A percentile compares a stretch with the other conserved stretches of the same genome.
Evolutionary conservation across 2,888 invertebrate species (phyloP).

Genomic region (Lacanobia wlatinum): DNA sequence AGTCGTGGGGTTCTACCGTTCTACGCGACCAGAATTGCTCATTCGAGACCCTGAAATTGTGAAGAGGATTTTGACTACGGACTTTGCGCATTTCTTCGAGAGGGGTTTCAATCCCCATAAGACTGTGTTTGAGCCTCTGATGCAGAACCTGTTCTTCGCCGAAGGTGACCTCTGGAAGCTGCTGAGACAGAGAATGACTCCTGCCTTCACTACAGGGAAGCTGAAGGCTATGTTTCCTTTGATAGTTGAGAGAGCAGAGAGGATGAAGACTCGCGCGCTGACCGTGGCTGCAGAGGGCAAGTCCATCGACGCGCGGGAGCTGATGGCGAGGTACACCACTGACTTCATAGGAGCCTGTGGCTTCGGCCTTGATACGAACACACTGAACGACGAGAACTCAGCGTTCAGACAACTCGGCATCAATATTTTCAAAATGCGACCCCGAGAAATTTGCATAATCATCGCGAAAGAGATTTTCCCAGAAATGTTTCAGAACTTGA

Average conservation of each 20-base stretch:
- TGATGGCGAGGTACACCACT: slow-evolving; percentile 76
- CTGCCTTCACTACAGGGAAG: slow-evolving; percentile 74
- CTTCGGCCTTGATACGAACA: slow-evolving; percentile 73
- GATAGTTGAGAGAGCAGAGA: slow-evolving; percentile 72
- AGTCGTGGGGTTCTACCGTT: slow-evolving; percentile 72
- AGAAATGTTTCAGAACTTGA: slow-evolving; percentile 36
- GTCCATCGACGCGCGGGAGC: slow-evolving; percentile 68
- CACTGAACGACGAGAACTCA: slow-evolving; percentile 72
- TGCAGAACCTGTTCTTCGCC: slow-evolving; percentile 72
- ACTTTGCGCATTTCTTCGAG: slow-evolving; percentile 54
- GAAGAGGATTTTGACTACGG: slow-evolving; percentile 68
- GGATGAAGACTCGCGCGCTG: slow-evolving; percentile 62
- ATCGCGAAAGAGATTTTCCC: slow-evolving; percentile 50
- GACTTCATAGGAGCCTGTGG: slow-evolving; percentile 78
- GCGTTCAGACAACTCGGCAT: slow-evolving; percentile 67
- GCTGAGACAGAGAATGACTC: slow-evolving; percentile 73
- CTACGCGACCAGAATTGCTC: slow-evolving; percentile 68
- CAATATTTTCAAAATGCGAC: slow-evolving; percentile 48
- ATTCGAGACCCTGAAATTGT: slow-evolving; percentile 73
- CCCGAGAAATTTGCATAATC: slow-evolving; percentile 9
- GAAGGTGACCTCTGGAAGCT: slow-evolving; percentile 77
- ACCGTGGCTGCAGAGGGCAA: slow-evolving; percentile 54
- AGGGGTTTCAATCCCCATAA: slow-evolving; percentile 66
- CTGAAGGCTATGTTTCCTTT: slow-evolving; percentile 77
- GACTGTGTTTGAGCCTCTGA: slow-evolving; percentile 66